These are phyloP conservation scores for Equus quagga DNA, from an alignment of 2,113 vertebrate species.

Conservation along the genomic window DNA sequence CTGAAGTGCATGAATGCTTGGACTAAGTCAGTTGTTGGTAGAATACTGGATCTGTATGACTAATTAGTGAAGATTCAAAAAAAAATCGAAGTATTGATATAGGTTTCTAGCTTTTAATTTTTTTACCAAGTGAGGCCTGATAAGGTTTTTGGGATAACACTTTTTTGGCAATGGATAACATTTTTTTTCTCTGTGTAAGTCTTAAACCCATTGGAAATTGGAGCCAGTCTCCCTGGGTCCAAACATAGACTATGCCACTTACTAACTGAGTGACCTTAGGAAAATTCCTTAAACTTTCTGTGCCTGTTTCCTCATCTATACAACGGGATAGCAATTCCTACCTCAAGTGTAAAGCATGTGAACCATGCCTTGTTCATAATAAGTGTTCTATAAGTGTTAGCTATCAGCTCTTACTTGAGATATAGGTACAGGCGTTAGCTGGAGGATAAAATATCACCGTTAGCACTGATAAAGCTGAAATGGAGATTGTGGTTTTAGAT, in stretches of 20 bases:
- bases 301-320: constrained; percentile 52
- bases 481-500: constrained; percentile 31
- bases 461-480: neutral
- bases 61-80: constrained; percentile 16
- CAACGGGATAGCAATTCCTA: neutral
- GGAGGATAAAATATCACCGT: neutral
- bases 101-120: neutral
- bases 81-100: neutral
- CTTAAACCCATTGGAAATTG: constrained; percentile 30
- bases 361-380: neutral
- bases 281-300: neutral
- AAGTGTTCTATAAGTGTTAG: neutral
- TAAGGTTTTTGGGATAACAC: neutral
- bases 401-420: constrained; percentile 8
- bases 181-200: neutral
- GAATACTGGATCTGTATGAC: neutral
- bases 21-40: neutral
- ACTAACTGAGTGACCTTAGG: neutral
- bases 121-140: neutral
- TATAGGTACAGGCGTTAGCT: neutral
- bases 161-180: neutral
- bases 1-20: neutral
- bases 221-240: neutral
- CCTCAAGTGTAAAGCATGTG: neutral
- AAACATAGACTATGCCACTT: neutral